phyloP scores from a whole-genome alignment of 2,113 vertebrate genomes.

The Neolamprologus brichardi region DNA sequence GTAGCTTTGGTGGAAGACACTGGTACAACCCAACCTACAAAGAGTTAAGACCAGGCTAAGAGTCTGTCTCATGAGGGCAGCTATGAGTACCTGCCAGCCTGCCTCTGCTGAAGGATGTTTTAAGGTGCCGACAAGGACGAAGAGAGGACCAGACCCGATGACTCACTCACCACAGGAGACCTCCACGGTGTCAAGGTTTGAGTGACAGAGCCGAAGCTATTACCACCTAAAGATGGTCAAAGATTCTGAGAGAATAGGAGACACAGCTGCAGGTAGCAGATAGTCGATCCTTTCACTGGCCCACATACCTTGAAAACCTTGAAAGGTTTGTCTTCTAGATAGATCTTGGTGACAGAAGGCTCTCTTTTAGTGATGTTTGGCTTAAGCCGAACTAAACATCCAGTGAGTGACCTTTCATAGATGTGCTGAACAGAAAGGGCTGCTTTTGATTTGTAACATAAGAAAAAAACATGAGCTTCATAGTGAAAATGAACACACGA shows the following conservation, averaged over 20 bases:
- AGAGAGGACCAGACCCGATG: not conserved
- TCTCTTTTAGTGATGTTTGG: not conserved
- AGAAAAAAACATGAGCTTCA: not conserved
- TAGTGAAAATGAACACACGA: not conserved
- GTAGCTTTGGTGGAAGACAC: not conserved
- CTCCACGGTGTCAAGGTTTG: not conserved
- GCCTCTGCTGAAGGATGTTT: not conserved
- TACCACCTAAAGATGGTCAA: not conserved
- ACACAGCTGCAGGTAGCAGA: not conserved
- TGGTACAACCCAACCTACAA: not conserved
- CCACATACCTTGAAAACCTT: not conserved
- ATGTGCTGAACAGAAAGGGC: not conserved
- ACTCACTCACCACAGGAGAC: not conserved
- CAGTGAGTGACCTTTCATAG: not conserved
- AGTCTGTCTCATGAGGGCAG: not conserved
- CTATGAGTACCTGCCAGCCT: not conserved
- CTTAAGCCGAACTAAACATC: not conserved
- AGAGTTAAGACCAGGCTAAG: not conserved
- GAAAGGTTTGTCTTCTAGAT: not conserved
- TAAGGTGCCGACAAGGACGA: not conserved
- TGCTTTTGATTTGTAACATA: not conserved
- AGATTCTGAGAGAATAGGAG: not conserved
- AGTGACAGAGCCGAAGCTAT: not conserved
- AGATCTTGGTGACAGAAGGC: not conserved
- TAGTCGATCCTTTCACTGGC: not conserved